Conservation (phyloP, 1,140 invertebrate genomes). For the Drosophila nasuta region DNA sequence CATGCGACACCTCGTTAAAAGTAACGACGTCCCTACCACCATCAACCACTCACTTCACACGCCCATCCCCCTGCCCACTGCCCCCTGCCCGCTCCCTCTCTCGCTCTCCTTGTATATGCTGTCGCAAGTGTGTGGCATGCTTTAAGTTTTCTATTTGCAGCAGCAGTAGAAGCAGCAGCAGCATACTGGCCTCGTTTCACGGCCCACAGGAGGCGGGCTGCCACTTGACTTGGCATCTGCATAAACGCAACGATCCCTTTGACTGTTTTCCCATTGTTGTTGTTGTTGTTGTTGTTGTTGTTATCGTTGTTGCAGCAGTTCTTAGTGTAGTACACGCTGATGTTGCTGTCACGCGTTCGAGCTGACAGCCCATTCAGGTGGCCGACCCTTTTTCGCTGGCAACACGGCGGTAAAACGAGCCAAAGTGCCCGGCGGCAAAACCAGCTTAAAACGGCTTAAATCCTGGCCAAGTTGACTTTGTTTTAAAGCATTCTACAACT, state of each 20-base stretch:
- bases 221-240: slow-evolving; percentile 79
- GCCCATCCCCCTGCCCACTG: neutral
- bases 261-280: slow-evolving; percentile 17
- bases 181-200: slow-evolving; percentile 66
- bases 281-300: too few species aligned
- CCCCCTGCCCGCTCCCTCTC: neutral
- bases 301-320: slow-evolving; percentile 16
- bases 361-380: slow-evolving; percentile 39
- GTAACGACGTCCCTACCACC: slow-evolving; percentile 63
- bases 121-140: slow-evolving; percentile 45
- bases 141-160: slow-evolving; percentile 74
- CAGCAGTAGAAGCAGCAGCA: slow-evolving; percentile 3
- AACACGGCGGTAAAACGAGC: neutral
- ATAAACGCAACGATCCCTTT: slow-evolving; percentile 68
- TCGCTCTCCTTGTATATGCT: neutral
- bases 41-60: slow-evolving; percentile 55
- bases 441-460: slow-evolving; percentile 43
- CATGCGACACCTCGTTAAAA: slow-evolving; percentile 82
- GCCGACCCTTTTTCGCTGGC: neutral
- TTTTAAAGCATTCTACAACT: slow-evolving; percentile 37
- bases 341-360: slow-evolving; percentile 52
- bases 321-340: neutral
- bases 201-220: slow-evolving; percentile 47
- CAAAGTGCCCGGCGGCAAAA: slow-evolving; percentile 25
- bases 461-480: slow-evolving; percentile 42